A percentile compares a stretch with the other conserved stretches of the same genome.
Conservation (phyloP, 2,113 vertebrate species). For the Falcunculus frontatus region DNA sequence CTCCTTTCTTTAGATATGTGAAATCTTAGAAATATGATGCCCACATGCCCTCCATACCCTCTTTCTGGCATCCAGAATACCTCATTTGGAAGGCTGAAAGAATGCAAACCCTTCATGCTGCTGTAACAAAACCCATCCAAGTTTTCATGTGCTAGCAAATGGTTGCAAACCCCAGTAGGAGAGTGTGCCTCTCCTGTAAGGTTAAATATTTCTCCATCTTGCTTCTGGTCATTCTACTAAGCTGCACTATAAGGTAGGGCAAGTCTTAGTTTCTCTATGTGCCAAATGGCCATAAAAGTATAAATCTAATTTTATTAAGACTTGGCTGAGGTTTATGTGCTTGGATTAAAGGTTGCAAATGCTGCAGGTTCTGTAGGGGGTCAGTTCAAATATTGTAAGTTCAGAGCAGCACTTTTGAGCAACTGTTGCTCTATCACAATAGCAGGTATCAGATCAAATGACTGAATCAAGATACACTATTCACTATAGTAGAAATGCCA, state of each 20-base stretch:
- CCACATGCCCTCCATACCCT: not conserved
- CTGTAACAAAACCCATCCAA: not conserved
- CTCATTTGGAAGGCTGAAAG: not conserved
- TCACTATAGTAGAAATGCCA: not conserved
- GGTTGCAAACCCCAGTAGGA: not conserved
- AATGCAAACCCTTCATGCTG: not conserved
- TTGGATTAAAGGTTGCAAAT: not conserved
- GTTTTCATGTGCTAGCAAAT: not conserved
- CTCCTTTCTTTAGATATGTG: not conserved
- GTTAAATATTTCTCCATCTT: not conserved
- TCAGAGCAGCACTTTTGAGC: not conserved
- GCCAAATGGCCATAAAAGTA: not conserved
- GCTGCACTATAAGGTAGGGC: not conserved
- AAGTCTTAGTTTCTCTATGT: not conserved
- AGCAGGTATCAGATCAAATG: not conserved
- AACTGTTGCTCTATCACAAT: not conserved
- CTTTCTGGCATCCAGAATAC: not conserved
- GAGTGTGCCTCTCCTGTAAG: not conserved
- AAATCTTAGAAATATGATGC: not conserved
- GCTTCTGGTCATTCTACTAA: not conserved
- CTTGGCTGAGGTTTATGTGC: not conserved
- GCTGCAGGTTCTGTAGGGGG: not conserved
- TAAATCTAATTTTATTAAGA: not conserved
- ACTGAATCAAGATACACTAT: not conserved
- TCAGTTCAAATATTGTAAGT: not conserved